These are phyloP conservation scores for Cyprinodon diabolis DNA, from an alignment of 2,797 vertebrate genomes.

Conservation along the genomic window DNA sequence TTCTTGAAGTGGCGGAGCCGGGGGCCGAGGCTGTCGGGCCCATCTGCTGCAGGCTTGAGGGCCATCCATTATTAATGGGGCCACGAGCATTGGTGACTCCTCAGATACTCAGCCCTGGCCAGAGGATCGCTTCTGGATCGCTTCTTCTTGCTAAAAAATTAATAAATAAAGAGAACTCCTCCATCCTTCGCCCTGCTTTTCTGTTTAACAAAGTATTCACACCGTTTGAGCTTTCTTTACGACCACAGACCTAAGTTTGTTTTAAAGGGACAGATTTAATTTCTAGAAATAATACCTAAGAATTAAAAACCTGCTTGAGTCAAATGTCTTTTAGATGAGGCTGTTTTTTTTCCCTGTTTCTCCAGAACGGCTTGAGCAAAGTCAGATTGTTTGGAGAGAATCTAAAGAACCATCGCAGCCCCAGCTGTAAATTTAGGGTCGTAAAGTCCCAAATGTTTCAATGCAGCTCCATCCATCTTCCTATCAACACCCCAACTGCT, in stretches of 20 bases:
- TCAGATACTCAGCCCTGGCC: conserved; percentile 96
- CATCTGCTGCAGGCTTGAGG: conserved; percentile 92
- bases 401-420: not conserved
- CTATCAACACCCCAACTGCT: not conserved
- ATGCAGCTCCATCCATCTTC: not conserved
- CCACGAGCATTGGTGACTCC: conserved; percentile 85
- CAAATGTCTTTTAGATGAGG: not conserved
- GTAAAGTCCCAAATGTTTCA: not conserved
- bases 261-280: not conserved
- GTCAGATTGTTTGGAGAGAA: not conserved
- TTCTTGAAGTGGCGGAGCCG: conserved; percentile 82
- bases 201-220: conserved; percentile 15
- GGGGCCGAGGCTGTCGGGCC: conserved; percentile 83
- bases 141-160: conserved; percentile 72
- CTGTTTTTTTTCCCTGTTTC: not conserved
- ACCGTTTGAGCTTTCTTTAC: not conserved
- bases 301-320: not conserved
- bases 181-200: conserved; percentile 54
- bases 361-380: not conserved
- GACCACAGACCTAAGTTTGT: not conserved
- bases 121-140: conserved; percentile 90
- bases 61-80: conserved; percentile 98
- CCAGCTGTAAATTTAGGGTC: not conserved
- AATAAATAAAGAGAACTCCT: conserved; percentile 61
- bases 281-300: not conserved